Conservation (phyloP, 1,140 invertebrate species). For the Kradibia gibbosae region DNA sequence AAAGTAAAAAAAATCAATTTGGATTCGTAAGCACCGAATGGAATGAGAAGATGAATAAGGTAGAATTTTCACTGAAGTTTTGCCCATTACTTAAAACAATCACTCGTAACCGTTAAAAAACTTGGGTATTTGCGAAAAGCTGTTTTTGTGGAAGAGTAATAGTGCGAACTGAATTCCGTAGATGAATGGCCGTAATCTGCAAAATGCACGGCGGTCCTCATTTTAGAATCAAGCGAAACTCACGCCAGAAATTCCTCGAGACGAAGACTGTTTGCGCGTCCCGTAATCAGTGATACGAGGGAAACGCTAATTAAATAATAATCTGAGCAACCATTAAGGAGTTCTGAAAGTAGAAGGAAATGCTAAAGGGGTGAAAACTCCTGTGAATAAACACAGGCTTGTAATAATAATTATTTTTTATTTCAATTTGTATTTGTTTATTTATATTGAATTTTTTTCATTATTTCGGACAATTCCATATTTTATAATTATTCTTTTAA, state of each 20-base stretch:
- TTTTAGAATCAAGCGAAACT: not conserved
- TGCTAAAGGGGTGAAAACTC: not conserved
- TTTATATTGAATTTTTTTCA: too few species aligned
- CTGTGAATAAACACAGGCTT: not conserved
- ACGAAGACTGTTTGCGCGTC: not conserved
- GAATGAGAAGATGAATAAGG: slow-evolving; percentile 9
- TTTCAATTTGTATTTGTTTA: not conserved
- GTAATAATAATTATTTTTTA: not conserved
- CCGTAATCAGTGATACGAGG: slow-evolving; percentile 5
- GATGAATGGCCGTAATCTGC: slow-evolving; percentile 30
- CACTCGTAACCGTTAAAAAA: slow-evolving; percentile 32
- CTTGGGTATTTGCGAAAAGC: slow-evolving; percentile 8
- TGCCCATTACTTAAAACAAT: slow-evolving; percentile 47
- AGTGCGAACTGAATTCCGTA: not conserved
- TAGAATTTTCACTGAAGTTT: slow-evolving; percentile 10
- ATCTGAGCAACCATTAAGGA: slow-evolving; percentile 31
- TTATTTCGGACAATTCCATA: too few species aligned
- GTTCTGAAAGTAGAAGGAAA: not conserved
- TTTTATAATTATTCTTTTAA: too few species aligned
- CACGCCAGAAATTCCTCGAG: not conserved
- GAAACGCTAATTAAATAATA: slow-evolving; percentile 36
- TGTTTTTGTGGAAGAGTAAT: slow-evolving; percentile 7
- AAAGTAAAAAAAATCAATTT: not conserved
- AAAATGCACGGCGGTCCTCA: slow-evolving; percentile 13
- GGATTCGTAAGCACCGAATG: not conserved